phyloP scores from a whole-genome alignment of 2,888 invertebrate species.

The Lapara coniferarum region DNA sequence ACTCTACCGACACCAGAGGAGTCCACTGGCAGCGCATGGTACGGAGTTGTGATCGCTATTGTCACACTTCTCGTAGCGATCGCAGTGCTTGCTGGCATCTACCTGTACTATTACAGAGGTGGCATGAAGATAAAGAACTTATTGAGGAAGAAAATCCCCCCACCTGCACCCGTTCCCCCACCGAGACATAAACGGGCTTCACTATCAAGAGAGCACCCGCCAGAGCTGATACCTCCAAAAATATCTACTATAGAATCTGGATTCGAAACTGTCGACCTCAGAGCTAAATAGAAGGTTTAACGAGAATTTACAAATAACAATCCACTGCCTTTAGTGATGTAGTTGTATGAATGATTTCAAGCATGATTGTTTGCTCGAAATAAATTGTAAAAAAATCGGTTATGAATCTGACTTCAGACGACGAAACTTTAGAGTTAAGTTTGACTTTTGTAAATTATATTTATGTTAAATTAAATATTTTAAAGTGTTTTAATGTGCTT shows the following conservation, averaged over 20 bases:
- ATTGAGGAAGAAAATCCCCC: slow-evolving; percentile 75
- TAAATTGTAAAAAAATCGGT: slow-evolving; percentile 8
- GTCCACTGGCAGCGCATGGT: slow-evolving; percentile 75
- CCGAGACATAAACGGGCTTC: slow-evolving; percentile 73
- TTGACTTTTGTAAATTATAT: slow-evolving; percentile 67
- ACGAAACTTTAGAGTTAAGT: slow-evolving; percentile 43
- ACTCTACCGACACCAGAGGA: slow-evolving; percentile 73
- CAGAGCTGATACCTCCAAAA: slow-evolving; percentile 68
- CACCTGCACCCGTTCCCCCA: slow-evolving; percentile 71
- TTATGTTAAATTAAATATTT: slow-evolving; percentile 70
- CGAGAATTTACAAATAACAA: slow-evolving; percentile 21
- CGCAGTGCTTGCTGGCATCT: slow-evolving; percentile 86
- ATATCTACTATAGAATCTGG: slow-evolving; percentile 69
- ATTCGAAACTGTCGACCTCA: slow-evolving; percentile 77
- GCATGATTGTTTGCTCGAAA: slow-evolving; percentile 35
- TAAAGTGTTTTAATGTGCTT: slow-evolving; percentile 33
- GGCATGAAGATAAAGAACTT: slow-evolving; percentile 86
- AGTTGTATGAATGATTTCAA: slow-evolving; percentile 32
- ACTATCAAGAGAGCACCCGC: slow-evolving; percentile 68
- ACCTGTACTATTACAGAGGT: slow-evolving; percentile 90
- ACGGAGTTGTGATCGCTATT: slow-evolving; percentile 85
- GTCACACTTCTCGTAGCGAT: slow-evolving; percentile 87
- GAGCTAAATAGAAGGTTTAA: slow-evolving; percentile 57
- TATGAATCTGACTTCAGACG: slow-evolving; percentile 36
- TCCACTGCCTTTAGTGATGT: slow-evolving; percentile 54